Percentiles rank a stretch among this genome's conserved stretches.
phyloP scores from a whole-genome alignment of 2,797 vertebrate species.

The Galaxias olidus region DNA sequence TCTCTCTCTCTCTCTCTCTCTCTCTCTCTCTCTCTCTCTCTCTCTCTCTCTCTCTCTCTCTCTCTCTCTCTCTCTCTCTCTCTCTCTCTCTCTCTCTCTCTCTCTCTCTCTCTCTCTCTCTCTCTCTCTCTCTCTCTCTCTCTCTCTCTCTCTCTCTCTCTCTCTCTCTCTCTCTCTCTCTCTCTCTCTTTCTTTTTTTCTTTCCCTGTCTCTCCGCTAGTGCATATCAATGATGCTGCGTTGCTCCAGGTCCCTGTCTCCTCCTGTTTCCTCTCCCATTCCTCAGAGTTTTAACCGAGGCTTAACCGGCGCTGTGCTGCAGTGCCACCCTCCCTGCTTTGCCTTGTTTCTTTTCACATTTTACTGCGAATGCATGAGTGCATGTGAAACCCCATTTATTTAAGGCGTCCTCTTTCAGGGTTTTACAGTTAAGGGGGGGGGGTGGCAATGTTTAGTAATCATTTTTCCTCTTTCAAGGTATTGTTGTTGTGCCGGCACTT shows the following conservation, averaged over 20 bases:
- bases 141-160: constrained; percentile 1
- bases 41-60: constrained; percentile 11
- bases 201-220: constrained; percentile 21
- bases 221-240: constrained; percentile 56
- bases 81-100: neutral
- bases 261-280: constrained; percentile 54
- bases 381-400: constrained; percentile 58
- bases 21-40: constrained; percentile 5
- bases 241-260: constrained; percentile 51
- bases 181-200: constrained; percentile 11
- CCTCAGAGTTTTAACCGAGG: constrained; percentile 60
- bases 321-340: constrained; percentile 39
- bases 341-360: constrained; percentile 63
- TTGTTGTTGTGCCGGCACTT: no score
- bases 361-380: constrained; percentile 34
- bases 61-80: neutral
- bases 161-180: constrained; percentile 13
- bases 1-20: constrained; percentile 3
- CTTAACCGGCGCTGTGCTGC: constrained; percentile 36
- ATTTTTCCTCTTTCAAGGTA: no score
- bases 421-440: no score
- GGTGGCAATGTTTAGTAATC: no score
- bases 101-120: neutral
- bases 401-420: constrained; percentile 35
- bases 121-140: neutral